Conservation (phyloP, 35 echinoderm and acorn worm genomes). For the Ophiothrix spiculata region DNA sequence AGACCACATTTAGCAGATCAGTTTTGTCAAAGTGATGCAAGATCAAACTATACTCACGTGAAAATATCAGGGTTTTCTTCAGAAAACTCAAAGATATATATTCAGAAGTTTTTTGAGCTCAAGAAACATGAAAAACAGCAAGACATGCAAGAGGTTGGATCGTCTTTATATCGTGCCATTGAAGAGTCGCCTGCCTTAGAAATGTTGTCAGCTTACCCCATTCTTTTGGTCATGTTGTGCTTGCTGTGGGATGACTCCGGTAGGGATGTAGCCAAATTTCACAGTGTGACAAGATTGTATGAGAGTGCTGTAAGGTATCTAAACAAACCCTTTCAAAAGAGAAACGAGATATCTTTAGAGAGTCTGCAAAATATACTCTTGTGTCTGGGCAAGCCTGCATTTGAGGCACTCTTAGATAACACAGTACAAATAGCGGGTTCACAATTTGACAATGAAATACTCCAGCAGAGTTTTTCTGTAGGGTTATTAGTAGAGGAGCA, state of each 20-base stretch:
- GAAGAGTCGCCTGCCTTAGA: not conserved
- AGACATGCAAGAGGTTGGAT: not conserved
- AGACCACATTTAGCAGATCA: not conserved
- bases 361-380: not conserved
- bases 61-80: not conserved
- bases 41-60: not conserved
- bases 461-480: not conserved
- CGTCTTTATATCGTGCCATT: not conserved
- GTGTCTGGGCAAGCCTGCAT: not conserved
- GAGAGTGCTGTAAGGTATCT: not conserved
- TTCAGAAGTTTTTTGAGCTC: not conserved
- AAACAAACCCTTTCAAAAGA: not conserved
- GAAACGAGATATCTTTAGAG: not conserved
- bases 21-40: not conserved
- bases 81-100: not conserved
- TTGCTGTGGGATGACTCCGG: not conserved
- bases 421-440: not conserved
- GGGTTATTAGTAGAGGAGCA: not conserved
- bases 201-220: not conserved
- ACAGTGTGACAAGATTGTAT: not conserved
- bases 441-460: not conserved
- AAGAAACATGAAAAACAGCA: no score
- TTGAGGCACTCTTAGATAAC: not conserved
- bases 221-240: not conserved
- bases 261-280: not conserved